Conservation (phyloP, 1,140 invertebrate species). For the Conus betulinus region DNA sequence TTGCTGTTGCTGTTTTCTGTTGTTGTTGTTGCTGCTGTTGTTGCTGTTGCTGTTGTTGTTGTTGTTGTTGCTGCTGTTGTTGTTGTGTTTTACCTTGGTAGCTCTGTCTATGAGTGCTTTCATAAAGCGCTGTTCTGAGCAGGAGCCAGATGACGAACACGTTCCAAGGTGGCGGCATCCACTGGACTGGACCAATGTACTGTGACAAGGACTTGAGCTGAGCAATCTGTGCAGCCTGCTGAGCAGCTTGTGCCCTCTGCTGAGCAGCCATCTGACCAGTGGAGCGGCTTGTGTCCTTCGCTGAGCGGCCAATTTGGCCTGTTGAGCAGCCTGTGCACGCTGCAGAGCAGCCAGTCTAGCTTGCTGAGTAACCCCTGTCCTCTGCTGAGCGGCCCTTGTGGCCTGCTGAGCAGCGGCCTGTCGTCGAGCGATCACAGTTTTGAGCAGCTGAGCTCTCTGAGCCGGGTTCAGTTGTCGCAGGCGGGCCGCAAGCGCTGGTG, state of each 20-base stretch:
- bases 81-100: background rate
- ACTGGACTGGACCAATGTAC: background rate
- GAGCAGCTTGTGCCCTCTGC: no score
- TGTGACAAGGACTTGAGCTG: no score
- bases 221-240: no score
- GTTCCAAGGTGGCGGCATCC: background rate
- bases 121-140: background rate
- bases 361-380: no score
- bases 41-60: background rate
- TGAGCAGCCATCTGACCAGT: no score
- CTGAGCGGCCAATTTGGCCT: no score
- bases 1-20: background rate
- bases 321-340: no score
- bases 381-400: background rate
- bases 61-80: background rate
- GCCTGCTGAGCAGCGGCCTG: background rate
- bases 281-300: no score
- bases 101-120: background rate
- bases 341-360: no score
- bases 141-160: background rate
- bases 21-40: background rate
- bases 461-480: background rate
- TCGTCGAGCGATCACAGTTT: background rate
- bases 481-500: background rate
- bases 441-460: background rate